Evolutionary conservation across 2,113 vertebrate species (phyloP).

Genomic region (Malurus melanocephalus): DNA sequence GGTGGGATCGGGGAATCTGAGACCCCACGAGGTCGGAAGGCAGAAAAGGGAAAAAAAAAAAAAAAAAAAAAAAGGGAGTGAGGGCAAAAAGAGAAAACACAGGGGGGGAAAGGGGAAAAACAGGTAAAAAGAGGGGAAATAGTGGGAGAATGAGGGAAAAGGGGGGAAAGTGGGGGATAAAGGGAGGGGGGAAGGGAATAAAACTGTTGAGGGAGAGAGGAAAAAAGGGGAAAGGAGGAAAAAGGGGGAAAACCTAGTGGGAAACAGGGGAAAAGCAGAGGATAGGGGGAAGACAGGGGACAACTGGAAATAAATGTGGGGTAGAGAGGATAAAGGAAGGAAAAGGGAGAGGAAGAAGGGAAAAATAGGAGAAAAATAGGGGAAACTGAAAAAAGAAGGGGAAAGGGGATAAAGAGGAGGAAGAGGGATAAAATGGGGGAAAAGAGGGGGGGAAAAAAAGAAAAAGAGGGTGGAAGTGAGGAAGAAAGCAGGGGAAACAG

Average conservation of each 20-base stretch:
- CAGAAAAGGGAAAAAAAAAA: neutral
- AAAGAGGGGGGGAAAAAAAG: neutral
- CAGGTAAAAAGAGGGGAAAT: neutral
- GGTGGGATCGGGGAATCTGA: neutral
- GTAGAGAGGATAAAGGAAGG: neutral
- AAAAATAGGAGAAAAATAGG: neutral
- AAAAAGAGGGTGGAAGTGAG: neutral
- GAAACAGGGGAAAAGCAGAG: too few relatives aligned
- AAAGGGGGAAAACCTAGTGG: neutral
- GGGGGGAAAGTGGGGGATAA: accelerated
- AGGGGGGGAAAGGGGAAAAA: neutral
- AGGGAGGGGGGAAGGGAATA: too few relatives aligned
- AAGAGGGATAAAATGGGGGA: neutral
- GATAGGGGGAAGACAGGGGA: neutral
- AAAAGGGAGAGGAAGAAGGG: neutral
- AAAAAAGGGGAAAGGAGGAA: neutral
- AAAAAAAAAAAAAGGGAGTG: too few relatives aligned
- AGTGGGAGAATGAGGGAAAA: neutral
- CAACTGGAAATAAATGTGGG: neutral
- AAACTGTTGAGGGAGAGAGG: neutral
- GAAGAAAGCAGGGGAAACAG: neutral
- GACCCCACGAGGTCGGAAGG: neutral
- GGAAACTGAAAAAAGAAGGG: neutral
- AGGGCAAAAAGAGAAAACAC: neutral
- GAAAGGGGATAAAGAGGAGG: neutral